phyloP scores from a whole-genome alignment of 2,888 invertebrate species.

The Volucella inanis region DNA sequence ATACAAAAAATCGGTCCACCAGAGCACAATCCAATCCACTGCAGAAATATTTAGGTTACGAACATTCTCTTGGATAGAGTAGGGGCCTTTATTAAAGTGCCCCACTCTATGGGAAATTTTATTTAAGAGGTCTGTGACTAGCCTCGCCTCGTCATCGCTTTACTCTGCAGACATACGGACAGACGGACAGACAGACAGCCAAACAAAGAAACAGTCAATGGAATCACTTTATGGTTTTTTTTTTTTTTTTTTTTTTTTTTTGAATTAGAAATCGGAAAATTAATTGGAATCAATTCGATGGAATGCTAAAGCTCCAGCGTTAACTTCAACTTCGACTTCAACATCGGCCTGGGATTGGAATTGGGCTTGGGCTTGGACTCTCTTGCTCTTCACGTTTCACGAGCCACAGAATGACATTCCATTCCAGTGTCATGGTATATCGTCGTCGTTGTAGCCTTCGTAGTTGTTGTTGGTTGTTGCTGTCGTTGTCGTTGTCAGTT shows the following conservation, averaged over 20 bases:
- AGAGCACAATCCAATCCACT: conserved; percentile 47
- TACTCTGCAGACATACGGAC: conserved; percentile 13
- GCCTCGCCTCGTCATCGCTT: conserved; percentile 5
- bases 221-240: conserved; percentile 8
- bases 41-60: conserved; percentile 71
- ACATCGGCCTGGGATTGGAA: too few species aligned
- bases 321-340: too few species aligned
- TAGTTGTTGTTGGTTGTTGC: not conserved
- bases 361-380: conserved; percentile 20
- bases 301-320: conserved; percentile 11
- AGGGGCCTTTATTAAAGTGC: conserved; percentile 33
- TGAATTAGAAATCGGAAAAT: conserved; percentile 65
- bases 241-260: conserved; percentile 22
- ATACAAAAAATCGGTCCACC: conserved; percentile 19
- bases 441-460: too few species aligned
- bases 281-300: conserved; percentile 71
- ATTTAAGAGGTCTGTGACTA: conserved; percentile 43
- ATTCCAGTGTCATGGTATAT: conserved; percentile 52
- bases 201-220: not conserved
- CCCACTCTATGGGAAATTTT: conserved; percentile 63
- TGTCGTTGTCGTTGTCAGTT: conserved; percentile 45
- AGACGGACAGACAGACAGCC: conserved; percentile 21
- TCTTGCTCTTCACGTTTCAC: conserved; percentile 64
- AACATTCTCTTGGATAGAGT: conserved; percentile 51
- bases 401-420: conserved; percentile 59